These are phyloP conservation scores for Syndactyla subalaris DNA, from an alignment of 2,797 vertebrate genomes.

Conservation along the genomic window DNA sequence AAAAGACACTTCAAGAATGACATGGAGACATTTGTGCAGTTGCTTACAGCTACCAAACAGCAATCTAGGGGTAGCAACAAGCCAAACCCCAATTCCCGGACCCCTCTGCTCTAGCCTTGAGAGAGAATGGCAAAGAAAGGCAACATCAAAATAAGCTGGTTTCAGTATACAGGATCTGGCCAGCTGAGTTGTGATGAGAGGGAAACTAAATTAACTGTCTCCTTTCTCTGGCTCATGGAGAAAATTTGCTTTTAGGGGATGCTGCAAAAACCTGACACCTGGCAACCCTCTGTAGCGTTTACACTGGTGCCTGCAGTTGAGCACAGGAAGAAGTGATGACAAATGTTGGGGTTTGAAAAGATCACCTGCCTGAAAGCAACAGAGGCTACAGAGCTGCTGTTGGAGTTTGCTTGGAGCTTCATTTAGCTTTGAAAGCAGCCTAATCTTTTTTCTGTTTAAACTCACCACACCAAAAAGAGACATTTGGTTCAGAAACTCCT, in stretches of 20 bases:
- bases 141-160: not conserved
- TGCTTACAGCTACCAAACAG: not conserved
- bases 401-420: not conserved
- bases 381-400: not conserved
- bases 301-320: not conserved
- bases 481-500: not conserved
- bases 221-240: slow-evolving; percentile 48
- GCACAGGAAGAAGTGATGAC: not conserved
- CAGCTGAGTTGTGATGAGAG: not conserved
- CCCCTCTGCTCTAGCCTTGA: not conserved
- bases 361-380: not conserved
- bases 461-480: not conserved
- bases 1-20: not conserved
- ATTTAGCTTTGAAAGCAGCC: not conserved
- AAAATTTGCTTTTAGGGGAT: not conserved
- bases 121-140: not conserved
- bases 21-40: not conserved
- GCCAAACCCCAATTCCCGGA: not conserved
- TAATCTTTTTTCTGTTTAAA: not conserved
- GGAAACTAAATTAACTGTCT: not conserved
- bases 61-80: not conserved
- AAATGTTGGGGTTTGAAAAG: not conserved
- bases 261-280: not conserved
- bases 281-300: not conserved
- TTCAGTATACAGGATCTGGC: not conserved